Base-by-base conservation (phyloP, 2,113 vertebrate species). In the Heterocephalus glaber region DNA sequence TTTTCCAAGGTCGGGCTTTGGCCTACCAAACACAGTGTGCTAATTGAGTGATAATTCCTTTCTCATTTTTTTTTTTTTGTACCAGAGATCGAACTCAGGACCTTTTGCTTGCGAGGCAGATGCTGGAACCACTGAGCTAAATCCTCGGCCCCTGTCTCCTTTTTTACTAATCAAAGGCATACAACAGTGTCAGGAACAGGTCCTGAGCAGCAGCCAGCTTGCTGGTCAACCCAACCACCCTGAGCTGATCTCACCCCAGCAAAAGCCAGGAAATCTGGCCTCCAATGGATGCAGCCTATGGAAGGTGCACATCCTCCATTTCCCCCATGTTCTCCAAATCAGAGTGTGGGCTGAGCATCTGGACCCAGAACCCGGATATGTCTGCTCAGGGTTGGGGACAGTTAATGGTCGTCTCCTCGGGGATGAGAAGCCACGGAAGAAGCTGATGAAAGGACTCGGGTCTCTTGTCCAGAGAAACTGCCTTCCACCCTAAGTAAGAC, bases 1-100 rank as follows among this genome's bases (percentile, higher is more conserved):
- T 91, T 89, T 60, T 41, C 58, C 49, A 33, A 2, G 33, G 13
- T 47, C 70, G 61, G 83, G 66, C 87, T 83, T 47, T 76, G 66
- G 83, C 84, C 90, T 83, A 61, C n/a, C 54, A 92, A 61, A 81
- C 7, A 41, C 26, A 49, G 41, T 22, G 12, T 5, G 61, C 80
- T 89, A 63, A 94, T 81, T 79, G 86, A 89, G 44, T 41, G 81
- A 68, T 85, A 84, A 86, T 89, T 86, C 38, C 41, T 74, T 56
- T 90, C 35, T 83, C 82, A 68, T 76, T 91, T 74, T n/a, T n/a
- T n/a, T n/a, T n/a, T n/a, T n/a, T n/a, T n/a, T n/a, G n/a, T n/a
- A n/a, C n/a, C n/a, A n/a, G n/a, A n/a, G n/a, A n/a, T n/a, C n/a
- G n/a, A n/a, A n/a, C n/a, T n/a, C n/a, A n/a, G n/a, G n/a, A n/a